These are phyloP conservation scores for Nymphalis io DNA, from an alignment of 1,140 invertebrate genomes.

Conservation along the genomic window DNA sequence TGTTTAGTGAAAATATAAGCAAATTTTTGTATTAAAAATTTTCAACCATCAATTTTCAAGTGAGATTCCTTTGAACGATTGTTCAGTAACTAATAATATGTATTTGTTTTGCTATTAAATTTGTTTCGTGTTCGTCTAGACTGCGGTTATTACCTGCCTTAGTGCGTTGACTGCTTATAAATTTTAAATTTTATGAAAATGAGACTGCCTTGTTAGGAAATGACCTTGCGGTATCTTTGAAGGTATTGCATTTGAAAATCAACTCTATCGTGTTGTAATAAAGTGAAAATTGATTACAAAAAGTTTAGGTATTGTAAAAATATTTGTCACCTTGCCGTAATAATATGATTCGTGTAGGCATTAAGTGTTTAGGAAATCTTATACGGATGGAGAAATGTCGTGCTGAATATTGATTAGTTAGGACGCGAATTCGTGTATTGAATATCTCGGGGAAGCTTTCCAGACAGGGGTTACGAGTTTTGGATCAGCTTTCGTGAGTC, in stretches of 20 bases:
- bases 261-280: slow-evolving; percentile 35
- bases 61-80: no score
- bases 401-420: slow-evolving; percentile 45
- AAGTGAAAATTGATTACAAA: slow-evolving; percentile 1
- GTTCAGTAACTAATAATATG: no score
- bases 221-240: slow-evolving; percentile 43
- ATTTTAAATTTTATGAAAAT: slow-evolving; percentile 39
- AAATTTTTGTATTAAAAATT: no score
- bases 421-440: slow-evolving; percentile 27
- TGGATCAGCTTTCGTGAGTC: slow-evolving; percentile 16
- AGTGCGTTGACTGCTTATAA: slow-evolving; percentile 10
- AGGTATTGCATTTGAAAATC: slow-evolving; percentile 24
- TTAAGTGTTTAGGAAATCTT: slow-evolving; percentile 44
- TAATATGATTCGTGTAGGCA: slow-evolving; percentile 34
- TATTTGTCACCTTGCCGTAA: slow-evolving; percentile 18
- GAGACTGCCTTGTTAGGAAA: slow-evolving; percentile 40
- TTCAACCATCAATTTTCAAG: no score
- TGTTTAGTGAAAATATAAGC: neutral
- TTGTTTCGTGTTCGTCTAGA: neutral
- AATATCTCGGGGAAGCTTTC: slow-evolving; percentile 24
- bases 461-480: slow-evolving; percentile 5
- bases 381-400: slow-evolving; percentile 44
- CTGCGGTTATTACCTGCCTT: neutral
- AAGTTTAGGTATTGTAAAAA: slow-evolving; percentile 15
- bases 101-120: neutral